Percentiles rank a stretch among this genome's conserved stretches.
phyloP scores from a whole-genome alignment of 2,113 vertebrate genomes.

The Hippoglossus stenolepis region DNA sequence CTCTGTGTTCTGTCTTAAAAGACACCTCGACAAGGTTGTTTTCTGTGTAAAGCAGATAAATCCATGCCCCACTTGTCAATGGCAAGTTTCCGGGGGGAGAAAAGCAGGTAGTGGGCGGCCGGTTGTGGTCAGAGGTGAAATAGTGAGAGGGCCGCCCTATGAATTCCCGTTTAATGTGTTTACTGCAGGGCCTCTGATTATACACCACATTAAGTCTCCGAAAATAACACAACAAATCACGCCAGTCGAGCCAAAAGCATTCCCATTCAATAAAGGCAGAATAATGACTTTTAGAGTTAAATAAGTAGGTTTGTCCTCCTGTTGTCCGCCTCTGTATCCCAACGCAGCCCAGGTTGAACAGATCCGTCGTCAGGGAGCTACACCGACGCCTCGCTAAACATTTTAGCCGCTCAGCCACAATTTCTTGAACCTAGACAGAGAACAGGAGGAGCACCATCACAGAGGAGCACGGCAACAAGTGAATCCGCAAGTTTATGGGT shows the following conservation, averaged over 20 bases:
- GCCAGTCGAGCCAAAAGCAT: slow-evolving; percentile 62
- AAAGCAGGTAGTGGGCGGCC: slow-evolving; percentile 38
- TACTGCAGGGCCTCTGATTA: slow-evolving; percentile 72
- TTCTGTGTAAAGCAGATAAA: slow-evolving; percentile 57
- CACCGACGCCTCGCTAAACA: background rate
- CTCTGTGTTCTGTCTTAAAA: slow-evolving; percentile 56
- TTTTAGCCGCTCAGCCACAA: background rate
- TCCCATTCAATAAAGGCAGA: slow-evolving; percentile 66
- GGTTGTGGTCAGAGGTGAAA: slow-evolving; percentile 50
- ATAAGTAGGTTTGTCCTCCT: slow-evolving; percentile 49
- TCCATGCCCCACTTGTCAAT: slow-evolving; percentile 52
- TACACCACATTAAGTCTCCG: slow-evolving; percentile 74
- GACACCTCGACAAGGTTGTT: slow-evolving; percentile 60
- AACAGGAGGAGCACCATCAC: background rate
- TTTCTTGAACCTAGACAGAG: background rate
- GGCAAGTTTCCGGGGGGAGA: slow-evolving; percentile 43
- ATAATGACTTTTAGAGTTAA: slow-evolving; percentile 63
- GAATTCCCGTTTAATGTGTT: slow-evolving; percentile 67
- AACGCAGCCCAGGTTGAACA: slow-evolving; percentile 6
- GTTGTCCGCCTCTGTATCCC: slow-evolving; percentile 26
- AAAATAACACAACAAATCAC: slow-evolving; percentile 78
- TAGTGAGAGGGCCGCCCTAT: slow-evolving; percentile 22
- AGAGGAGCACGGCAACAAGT: slow-evolving; percentile 12
- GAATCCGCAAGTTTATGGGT: slow-evolving; percentile 27
- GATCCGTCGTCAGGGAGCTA: background rate